phyloP scores from a whole-genome alignment of 2,888 invertebrate species.

The Alentia gelatinosa region DNA sequence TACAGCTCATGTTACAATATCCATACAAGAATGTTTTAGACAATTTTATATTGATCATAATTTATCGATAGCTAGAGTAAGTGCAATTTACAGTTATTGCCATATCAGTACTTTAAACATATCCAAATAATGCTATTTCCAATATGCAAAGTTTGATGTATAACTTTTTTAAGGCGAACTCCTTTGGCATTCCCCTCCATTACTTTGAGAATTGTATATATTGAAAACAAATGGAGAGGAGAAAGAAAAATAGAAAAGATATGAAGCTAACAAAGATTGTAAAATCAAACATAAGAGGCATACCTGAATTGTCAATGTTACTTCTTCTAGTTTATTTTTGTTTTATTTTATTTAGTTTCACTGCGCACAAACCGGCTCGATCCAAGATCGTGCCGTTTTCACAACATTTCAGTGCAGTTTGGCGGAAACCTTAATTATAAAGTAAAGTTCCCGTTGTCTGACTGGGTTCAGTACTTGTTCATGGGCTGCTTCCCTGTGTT shows the following conservation, averaged over 20 bases:
- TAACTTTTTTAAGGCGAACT: no score
- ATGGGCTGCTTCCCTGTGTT: neutral
- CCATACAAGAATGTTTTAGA: neutral
- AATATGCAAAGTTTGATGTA: no score
- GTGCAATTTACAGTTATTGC: neutral
- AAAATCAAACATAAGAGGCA: no score
- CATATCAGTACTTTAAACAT: slow-evolving; percentile 35
- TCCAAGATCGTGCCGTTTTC: neutral
- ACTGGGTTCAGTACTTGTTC: no score
- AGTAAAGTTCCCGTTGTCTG: no score
- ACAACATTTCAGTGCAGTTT: no score
- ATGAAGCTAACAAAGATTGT: neutral
- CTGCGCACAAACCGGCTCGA: neutral
- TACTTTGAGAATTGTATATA: neutral
- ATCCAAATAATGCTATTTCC: slow-evolving; percentile 13
- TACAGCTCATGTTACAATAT: neutral
- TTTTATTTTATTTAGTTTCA: neutral
- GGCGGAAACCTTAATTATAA: no score
- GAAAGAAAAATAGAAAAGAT: neutral
- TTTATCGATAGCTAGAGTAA: neutral
- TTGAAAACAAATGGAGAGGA: neutral
- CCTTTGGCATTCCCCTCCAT: neutral
- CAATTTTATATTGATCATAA: neutral
- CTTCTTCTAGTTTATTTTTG: neutral
- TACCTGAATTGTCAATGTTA: no score